Evolutionary conservation across 2,888 invertebrate genomes (phyloP).

Genomic region (Eledone cirrhosa): DNA sequence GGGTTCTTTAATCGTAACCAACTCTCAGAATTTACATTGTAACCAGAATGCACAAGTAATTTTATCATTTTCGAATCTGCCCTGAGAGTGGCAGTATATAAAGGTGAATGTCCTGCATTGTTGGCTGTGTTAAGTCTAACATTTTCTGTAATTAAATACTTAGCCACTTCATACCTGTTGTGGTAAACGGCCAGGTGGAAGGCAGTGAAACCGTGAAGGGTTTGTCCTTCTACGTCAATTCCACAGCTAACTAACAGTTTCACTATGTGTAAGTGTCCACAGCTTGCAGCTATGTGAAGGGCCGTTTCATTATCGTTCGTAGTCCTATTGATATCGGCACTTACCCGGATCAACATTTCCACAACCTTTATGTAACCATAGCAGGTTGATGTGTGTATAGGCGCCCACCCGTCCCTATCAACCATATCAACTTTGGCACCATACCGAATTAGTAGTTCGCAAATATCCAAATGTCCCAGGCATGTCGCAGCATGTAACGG

Average conservation of each 20-base stretch:
- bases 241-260: conserved; percentile 45
- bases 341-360: conserved; percentile 45
- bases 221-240: conserved; percentile 44
- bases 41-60: conserved; percentile 50
- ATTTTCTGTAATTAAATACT: conserved; percentile 48
- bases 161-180: conserved; percentile 49
- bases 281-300: conserved; percentile 57
- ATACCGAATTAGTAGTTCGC: conserved; percentile 44
- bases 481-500: conserved; percentile 61
- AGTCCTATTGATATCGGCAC: conserved; percentile 45
- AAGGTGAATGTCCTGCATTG: conserved; percentile 45
- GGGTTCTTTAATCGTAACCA: conserved; percentile 45
- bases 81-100: conserved; percentile 50
- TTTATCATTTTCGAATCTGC: conserved; percentile 43
- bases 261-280: conserved; percentile 47
- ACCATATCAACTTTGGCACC: conserved; percentile 51
- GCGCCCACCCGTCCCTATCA: conserved; percentile 60
- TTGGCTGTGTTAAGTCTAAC: conserved; percentile 50
- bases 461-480: conserved; percentile 48
- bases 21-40: conserved; percentile 44
- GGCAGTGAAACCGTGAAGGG: conserved; percentile 52
- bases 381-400: conserved; percentile 59
- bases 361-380: conserved; percentile 53
- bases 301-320: conserved; percentile 54
- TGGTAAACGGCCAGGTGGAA: conserved; percentile 57